Conservation (phyloP, 2,797 vertebrate species). For the Crenichthys baileyi region DNA sequence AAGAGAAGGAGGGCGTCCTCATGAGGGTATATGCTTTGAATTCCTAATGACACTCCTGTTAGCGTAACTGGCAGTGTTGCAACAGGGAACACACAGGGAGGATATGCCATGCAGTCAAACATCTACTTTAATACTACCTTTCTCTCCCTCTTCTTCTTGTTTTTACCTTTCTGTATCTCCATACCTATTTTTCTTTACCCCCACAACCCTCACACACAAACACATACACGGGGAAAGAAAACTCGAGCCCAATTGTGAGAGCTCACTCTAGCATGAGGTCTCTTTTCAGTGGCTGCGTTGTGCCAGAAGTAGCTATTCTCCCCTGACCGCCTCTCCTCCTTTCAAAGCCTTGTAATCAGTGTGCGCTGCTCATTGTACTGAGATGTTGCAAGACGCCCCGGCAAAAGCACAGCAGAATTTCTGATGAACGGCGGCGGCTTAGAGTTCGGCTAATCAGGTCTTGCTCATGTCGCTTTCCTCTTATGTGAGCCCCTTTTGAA, state of each 20-base stretch:
- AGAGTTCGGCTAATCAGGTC: conserved; percentile 77
- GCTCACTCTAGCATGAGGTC: conserved; percentile 80
- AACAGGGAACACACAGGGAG: conserved; percentile 69
- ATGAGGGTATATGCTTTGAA: conserved; percentile 85
- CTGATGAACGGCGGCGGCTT: conserved; percentile 72
- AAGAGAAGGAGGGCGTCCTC: conserved; percentile 81
- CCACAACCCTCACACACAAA: conserved; percentile 49
- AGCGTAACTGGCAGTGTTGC: conserved; percentile 76
- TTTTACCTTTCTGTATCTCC: conserved; percentile 31
- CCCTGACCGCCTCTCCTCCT: conserved; percentile 75
- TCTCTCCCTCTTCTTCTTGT: conserved; percentile 28
- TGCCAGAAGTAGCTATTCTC: conserved; percentile 82
- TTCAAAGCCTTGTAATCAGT: conserved; percentile 81
- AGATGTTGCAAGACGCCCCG: conserved; percentile 73
- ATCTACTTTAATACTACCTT: conserved; percentile 66
- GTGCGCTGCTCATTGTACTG: conserved; percentile 75
- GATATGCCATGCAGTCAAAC: conserved; percentile 65
- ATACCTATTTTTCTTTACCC: conserved; percentile 54
- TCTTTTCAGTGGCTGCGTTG: conserved; percentile 79
- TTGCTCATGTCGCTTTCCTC: conserved; percentile 69
- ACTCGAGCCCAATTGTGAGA: conserved; percentile 74
- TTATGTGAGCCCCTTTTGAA: conserved; percentile 74
- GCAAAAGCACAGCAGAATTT: conserved; percentile 75
- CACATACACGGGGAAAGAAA: conserved; percentile 64
- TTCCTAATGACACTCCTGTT: conserved; percentile 86